Evolutionary conservation across 2,888 invertebrate genomes (phyloP).

Genomic region (Watsonalla binaria): DNA sequence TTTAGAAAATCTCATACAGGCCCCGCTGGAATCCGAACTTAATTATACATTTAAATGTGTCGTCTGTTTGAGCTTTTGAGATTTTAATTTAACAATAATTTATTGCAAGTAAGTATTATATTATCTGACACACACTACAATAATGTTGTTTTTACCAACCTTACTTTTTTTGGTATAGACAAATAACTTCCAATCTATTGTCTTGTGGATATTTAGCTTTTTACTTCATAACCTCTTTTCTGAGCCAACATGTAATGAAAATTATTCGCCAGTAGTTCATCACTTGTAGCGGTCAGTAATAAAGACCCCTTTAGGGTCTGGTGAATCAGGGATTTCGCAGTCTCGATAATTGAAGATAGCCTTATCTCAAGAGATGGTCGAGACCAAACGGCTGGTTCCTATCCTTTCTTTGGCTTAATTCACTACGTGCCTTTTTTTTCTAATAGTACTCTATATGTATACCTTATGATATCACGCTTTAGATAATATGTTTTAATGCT

Average conservation of each 20-base stretch:
- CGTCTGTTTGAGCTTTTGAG: too few relatives aligned
- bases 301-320: slow-evolving; percentile 18
- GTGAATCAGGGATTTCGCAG: slow-evolving; percentile 30
- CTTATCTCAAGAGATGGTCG: slow-evolving; percentile 8
- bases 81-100: too few relatives aligned
- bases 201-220: neutral
- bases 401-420: slow-evolving; percentile 14
- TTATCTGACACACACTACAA: too few relatives aligned
- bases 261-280: neutral
- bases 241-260: neutral
- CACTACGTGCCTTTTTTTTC: neutral
- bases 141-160: too few relatives aligned
- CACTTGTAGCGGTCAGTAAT: slow-evolving; percentile 13
- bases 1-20: too few relatives aligned
- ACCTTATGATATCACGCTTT: neutral
- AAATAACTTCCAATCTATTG: neutral
- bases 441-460: too few relatives aligned
- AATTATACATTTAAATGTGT: too few relatives aligned
- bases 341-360: slow-evolving; percentile 23
- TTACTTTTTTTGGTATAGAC: too few relatives aligned
- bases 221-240: too few relatives aligned
- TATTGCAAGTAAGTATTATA: too few relatives aligned
- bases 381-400: slow-evolving; percentile 4
- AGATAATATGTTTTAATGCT: too few relatives aligned
- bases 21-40: too few relatives aligned